These are phyloP conservation scores for Apostichopus parvimensis DNA, from an alignment of 35 echinoderm and acorn worm species.

Conservation along the genomic window DNA sequence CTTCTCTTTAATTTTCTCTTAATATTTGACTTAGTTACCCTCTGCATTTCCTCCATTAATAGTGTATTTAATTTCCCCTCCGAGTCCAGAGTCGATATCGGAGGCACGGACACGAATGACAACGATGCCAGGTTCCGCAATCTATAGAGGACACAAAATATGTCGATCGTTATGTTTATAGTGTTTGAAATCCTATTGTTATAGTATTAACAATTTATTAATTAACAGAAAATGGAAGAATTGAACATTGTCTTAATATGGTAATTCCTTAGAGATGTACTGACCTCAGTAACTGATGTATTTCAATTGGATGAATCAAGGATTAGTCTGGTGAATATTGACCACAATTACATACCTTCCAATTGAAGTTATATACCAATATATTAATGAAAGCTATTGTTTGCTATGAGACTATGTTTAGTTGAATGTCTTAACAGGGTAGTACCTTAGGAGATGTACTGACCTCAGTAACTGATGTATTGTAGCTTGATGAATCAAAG, in stretches of 20 bases:
- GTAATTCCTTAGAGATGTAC: background rate
- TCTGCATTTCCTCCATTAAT: slow-evolving; percentile 57
- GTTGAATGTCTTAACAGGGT: too few species aligned
- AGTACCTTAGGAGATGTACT: background rate
- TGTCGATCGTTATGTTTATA: too few species aligned
- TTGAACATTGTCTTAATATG: too few species aligned
- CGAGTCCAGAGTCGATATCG: slow-evolving; percentile 52
- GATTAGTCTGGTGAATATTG: slow-evolving; percentile 14
- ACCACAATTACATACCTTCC: too few species aligned
- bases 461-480: slow-evolving; percentile 59
- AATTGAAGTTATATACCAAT: too few species aligned
- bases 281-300: too few species aligned
- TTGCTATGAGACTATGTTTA: too few species aligned
- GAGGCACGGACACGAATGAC: slow-evolving; percentile 42
- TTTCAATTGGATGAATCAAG: slow-evolving; percentile 46
- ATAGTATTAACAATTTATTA: too few species aligned
- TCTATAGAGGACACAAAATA: background rate
- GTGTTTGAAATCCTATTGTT: too few species aligned
- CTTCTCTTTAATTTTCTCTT: too few species aligned
- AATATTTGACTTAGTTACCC: background rate
- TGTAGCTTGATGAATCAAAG: slow-evolving; percentile 56
- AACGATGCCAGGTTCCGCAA: slow-evolving; percentile 42
- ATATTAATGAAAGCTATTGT: too few species aligned
- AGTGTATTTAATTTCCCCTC: slow-evolving; percentile 55
- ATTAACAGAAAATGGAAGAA: too few species aligned